A percentile compares a stretch with the other conserved stretches of the same genome.
phyloP scores from a whole-genome alignment of 2,113 vertebrate genomes.

The Polypterus senegalus region DNA sequence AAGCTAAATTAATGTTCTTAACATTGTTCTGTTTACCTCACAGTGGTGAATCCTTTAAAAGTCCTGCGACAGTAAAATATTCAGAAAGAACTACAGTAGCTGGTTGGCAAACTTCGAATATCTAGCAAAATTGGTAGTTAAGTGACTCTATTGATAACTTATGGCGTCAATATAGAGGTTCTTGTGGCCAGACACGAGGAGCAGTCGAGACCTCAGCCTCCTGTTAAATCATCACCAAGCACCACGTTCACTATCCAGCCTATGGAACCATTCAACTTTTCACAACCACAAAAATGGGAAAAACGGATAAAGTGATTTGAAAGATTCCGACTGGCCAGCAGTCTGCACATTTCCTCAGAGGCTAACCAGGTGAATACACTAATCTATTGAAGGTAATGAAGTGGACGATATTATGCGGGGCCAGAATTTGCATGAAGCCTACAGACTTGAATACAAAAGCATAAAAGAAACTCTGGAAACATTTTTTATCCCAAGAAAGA shows the following conservation, averaged over 20 bases:
- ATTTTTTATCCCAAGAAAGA: not conserved
- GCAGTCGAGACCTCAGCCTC: too few relatives aligned
- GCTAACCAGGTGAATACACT: conserved; percentile 1
- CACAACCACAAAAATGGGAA: not conserved
- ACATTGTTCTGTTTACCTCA: too few relatives aligned
- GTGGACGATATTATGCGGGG: not conserved
- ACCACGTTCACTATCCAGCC: not conserved
- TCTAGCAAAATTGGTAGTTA: too few relatives aligned
- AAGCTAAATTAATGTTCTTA: too few relatives aligned
- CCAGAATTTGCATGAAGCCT: not conserved
- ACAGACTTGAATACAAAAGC: not conserved
- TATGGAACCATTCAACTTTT: not conserved
- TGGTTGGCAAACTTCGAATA: too few relatives aligned
- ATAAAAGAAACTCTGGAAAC: not conserved
- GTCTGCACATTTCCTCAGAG: not conserved
- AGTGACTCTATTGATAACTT: too few relatives aligned
- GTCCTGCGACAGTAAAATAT: too few relatives aligned
- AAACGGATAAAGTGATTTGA: conserved; percentile 1
- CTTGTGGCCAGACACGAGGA: too few relatives aligned
- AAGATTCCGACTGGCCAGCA: not conserved
- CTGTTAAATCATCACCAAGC: not conserved
- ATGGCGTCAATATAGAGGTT: too few relatives aligned
- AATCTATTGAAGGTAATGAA: not conserved
- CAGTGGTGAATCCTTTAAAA: too few relatives aligned
- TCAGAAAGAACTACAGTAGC: too few relatives aligned